phyloP scores from a whole-genome alignment of 2,113 vertebrate species.

The Pleuronectes platessa region DNA sequence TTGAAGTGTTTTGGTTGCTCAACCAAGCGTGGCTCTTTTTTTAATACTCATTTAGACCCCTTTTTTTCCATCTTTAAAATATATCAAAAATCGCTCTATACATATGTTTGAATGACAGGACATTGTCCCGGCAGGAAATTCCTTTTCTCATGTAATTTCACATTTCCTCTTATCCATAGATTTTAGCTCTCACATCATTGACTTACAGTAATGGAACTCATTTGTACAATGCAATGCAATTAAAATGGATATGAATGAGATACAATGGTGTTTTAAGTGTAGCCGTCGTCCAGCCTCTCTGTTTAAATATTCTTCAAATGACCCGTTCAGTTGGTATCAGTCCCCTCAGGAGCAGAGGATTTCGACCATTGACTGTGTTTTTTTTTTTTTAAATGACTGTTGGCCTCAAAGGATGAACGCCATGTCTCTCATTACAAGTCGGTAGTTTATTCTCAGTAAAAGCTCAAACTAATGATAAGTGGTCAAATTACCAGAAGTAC shows the following conservation, averaged over 20 bases:
- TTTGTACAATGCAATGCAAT: constrained; percentile 53
- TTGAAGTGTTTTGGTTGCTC: constrained; percentile 41
- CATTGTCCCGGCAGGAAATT: constrained; percentile 2
- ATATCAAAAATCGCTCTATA: constrained; percentile 27
- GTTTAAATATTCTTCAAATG: constrained; percentile 35
- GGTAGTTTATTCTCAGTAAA: background rate
- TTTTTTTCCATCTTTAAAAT: constrained; percentile 10
- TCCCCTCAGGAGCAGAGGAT: constrained; percentile 1
- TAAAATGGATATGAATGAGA: constrained; percentile 55
- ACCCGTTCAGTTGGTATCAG: constrained; percentile 7
- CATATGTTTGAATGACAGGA: constrained; percentile 12
- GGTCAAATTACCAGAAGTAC: background rate
- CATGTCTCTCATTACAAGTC: background rate
- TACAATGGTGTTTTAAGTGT: constrained; percentile 34
- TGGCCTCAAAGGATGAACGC: background rate
- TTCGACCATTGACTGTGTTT: background rate
- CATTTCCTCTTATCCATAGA: constrained; percentile 31
- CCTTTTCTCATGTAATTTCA: constrained; percentile 43
- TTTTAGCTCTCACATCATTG: constrained; percentile 40
- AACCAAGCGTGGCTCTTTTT: background rate
- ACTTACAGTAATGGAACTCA: constrained; percentile 47
- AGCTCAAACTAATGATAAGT: constrained; percentile 1
- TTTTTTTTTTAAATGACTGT: constrained; percentile 8
- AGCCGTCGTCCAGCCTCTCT: constrained; percentile 33
- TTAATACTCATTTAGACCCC: background rate